Percentiles rank a stretch among this genome's conserved stretches.
These are phyloP conservation scores for Spodoptera littoralis DNA, from an alignment of 2,888 invertebrate species.

Conservation along the genomic window DNA sequence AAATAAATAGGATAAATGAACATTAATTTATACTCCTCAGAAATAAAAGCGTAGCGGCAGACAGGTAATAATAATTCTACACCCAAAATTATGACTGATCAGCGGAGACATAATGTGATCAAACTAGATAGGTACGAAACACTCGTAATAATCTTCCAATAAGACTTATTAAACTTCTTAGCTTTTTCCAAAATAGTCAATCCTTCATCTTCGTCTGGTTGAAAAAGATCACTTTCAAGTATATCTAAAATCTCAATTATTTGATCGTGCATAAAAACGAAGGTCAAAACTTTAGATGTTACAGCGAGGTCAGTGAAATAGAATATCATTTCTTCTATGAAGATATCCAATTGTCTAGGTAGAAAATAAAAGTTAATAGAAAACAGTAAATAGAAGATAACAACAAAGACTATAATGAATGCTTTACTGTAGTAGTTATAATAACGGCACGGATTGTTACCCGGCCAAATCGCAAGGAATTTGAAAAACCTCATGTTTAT, in stretches of 20 bases:
- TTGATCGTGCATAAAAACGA: conserved; percentile 60
- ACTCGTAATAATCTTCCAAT: conserved; percentile 65
- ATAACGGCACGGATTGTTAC: conserved; percentile 35
- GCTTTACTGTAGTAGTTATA: conserved; percentile 63
- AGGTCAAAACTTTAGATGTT: conserved; percentile 69
- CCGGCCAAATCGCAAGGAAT: conserved; percentile 68
- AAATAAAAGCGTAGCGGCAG: conserved; percentile 70
- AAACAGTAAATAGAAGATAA: conserved; percentile 58
- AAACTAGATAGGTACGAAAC: conserved; percentile 61
- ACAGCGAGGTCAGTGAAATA: conserved; percentile 69
- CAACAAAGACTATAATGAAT: conserved; percentile 58
- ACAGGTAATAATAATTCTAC: conserved; percentile 63
- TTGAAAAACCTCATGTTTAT: conserved; percentile 69
- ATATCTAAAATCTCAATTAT: conserved; percentile 61
- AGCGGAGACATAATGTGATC: conserved; percentile 49
- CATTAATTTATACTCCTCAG: conserved; percentile 57
- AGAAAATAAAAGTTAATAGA: conserved; percentile 70
- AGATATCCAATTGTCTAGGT: conserved; percentile 64
- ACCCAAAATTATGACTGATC: conserved; percentile 61
- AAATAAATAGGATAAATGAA: conserved; percentile 70
- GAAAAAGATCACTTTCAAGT: conserved; percentile 71
- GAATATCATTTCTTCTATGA: conserved; percentile 72
- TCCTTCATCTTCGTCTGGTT: conserved; percentile 60
- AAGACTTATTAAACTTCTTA: conserved; percentile 64
- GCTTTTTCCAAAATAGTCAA: conserved; percentile 61